A percentile compares a stretch with the other conserved stretches of the same genome.
phyloP scores from a whole-genome alignment of 1,140 invertebrate species.

The Procambarus clarkii region DNA sequence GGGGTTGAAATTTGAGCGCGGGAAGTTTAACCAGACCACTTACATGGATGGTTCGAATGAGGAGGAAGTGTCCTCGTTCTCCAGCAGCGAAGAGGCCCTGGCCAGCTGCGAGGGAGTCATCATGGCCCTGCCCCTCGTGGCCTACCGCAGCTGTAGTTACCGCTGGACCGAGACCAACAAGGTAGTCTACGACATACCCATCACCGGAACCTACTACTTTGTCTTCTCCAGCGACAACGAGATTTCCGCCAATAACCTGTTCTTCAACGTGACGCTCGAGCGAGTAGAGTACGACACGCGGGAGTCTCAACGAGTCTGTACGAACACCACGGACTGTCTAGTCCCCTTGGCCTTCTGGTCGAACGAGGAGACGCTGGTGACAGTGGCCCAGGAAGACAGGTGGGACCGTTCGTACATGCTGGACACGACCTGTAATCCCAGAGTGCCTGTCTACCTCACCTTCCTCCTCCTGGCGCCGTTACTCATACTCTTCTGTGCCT shows the following conservation, averaged over 20 bases:
- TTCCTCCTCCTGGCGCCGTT: constrained; percentile 84
- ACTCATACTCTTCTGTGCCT: constrained; percentile 84
- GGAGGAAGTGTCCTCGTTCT: constrained; percentile 88
- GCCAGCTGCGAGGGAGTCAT: constrained; percentile 85
- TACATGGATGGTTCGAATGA: constrained; percentile 78
- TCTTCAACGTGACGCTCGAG: constrained; percentile 82
- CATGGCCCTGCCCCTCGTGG: constrained; percentile 82
- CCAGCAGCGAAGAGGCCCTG: constrained; percentile 85
- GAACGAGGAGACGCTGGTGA: constrained; percentile 79
- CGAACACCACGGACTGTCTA: constrained; percentile 81
- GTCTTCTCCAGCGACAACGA: constrained; percentile 89
- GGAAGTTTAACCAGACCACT: constrained; percentile 73
- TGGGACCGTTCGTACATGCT: constrained; percentile 86
- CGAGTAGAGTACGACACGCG: constrained; percentile 83
- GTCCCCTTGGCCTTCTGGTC: constrained; percentile 83
- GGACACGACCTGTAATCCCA: constrained; percentile 84
- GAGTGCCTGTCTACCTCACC: constrained; percentile 82
- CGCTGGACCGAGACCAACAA: constrained; percentile 53
- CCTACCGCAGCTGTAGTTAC: constrained; percentile 76
- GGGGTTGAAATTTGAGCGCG: constrained; percentile 72
- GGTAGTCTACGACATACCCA: constrained; percentile 60
- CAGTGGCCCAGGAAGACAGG: constrained; percentile 74
- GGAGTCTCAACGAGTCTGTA: constrained; percentile 75
- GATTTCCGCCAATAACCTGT: constrained; percentile 75
- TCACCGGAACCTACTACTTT: constrained; percentile 78